Percentiles rank a stretch among this genome's conserved stretches.
phyloP scores from a whole-genome alignment of 1,140 invertebrate genomes.

The Ganaspis sp. region DNA sequence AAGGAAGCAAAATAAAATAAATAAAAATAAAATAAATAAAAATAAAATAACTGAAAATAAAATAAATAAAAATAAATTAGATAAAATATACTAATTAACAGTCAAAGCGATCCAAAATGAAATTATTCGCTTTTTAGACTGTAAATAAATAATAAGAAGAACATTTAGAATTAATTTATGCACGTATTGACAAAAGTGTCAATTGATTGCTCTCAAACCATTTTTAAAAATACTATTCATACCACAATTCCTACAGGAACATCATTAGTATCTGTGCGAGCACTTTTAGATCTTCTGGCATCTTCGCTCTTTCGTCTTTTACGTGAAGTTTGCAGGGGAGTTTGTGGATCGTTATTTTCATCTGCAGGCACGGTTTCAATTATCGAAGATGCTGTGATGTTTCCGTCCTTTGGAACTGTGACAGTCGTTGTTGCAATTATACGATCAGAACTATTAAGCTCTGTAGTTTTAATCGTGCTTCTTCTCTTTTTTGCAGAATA shows the following conservation, averaged over 20 bases:
- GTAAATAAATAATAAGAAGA: too few relatives aligned
- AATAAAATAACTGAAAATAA: too few relatives aligned
- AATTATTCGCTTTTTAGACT: neutral
- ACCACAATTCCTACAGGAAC: slow-evolving; percentile 59
- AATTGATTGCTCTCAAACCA: too few relatives aligned
- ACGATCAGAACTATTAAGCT: slow-evolving; percentile 77
- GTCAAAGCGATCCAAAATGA: slow-evolving; percentile 1
- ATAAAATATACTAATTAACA: too few relatives aligned
- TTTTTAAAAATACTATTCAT: slow-evolving; percentile 34
- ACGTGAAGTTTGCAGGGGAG: slow-evolving; percentile 47
- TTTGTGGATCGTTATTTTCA: slow-evolving; percentile 64
- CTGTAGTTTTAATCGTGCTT: slow-evolving; percentile 72
- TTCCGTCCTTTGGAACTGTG: slow-evolving; percentile 80
- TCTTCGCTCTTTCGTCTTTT: slow-evolving; percentile 68
- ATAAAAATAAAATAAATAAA: too few relatives aligned
- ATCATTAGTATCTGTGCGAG: slow-evolving; percentile 53
- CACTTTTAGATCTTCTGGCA: slow-evolving; percentile 49
- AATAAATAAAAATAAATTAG: too few relatives aligned
- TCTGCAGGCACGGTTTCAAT: slow-evolving; percentile 80
- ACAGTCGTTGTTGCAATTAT: slow-evolving; percentile 86
- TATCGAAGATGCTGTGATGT: slow-evolving; percentile 81
- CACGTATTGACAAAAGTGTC: too few relatives aligned
- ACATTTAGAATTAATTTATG: too few relatives aligned
- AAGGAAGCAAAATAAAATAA: too few relatives aligned
- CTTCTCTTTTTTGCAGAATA: slow-evolving; percentile 75